Evolutionary conservation across 2,113 vertebrate species (phyloP), one percentile per base, ranked within the genome.

Genomic region (Chiloscyllium plagiosum): DNA sequence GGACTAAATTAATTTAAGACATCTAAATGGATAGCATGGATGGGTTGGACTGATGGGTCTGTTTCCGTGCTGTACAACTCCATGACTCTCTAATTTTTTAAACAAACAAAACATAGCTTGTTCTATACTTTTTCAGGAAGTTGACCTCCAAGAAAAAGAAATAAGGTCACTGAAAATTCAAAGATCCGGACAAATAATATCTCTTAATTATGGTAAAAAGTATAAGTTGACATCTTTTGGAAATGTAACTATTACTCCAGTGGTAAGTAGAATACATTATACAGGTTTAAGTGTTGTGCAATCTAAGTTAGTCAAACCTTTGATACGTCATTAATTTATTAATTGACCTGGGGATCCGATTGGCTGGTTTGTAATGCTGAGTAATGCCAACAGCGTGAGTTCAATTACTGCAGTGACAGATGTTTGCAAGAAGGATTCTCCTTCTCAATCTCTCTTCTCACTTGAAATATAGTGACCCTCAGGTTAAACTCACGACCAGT

Each of bases 111-210:
- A 42, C 22, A 61, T 29, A 90, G 42, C 10, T 61, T 61, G 1
- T 94, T 72, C 26, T 52, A 50, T 50, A 8, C 29, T 72, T 72
- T 95, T 95, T 95, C 93, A 95, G 94, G 94, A 69, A 95, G 69
- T 95, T 76, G 69, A 95, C 37, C 33, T 76, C 10, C 68, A 95
- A 47, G 94, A 95, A 95, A 95, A 76, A 15, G 69, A 95, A 72
- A 72, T 76, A 95, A 95, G 15, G 47, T 95, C 94, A 70, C 22
- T 95, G 94, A 95, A 95, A 95, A 50, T 95, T 72, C 94, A 95
- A 95, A 95, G 47, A 72, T 69, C 94, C 24, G n/a, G 66, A 95
- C 94, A 95, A 47, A 50, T 95, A 95, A 72, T 70, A 47, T 50
- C 68, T 6, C 68, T 95, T 70, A 72, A 47, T 69, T 95, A 76